Percentiles rank a stretch among this genome's conserved stretches.
phyloP scores from a whole-genome alignment of 1,140 invertebrate species.

The Drosophila quadrilineata region DNA sequence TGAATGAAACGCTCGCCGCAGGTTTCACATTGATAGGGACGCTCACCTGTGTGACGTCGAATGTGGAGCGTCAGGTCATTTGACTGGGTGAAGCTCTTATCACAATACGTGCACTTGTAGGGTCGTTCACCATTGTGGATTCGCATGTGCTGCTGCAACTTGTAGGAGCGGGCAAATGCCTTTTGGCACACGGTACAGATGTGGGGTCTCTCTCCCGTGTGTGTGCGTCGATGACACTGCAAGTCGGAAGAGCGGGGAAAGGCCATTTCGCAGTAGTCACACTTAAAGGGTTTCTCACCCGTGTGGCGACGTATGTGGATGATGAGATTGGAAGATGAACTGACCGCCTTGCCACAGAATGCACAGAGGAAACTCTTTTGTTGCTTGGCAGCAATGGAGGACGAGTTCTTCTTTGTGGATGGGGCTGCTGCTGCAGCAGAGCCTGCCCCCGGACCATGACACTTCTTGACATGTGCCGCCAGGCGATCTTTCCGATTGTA shows the following conservation, averaged over 20 bases:
- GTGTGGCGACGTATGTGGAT: conserved; percentile 85
- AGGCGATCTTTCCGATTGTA: conserved; percentile 82
- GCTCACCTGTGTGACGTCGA: conserved; percentile 83
- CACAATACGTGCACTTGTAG: conserved; percentile 84
- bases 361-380: conserved; percentile 81
- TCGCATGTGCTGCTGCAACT: conserved; percentile 84
- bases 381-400: conserved; percentile 29
- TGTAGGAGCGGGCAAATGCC: conserved; percentile 83
- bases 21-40: conserved; percentile 82
- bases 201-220: conserved; percentile 84
- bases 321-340: conserved; percentile 84
- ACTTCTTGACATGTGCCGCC: conserved; percentile 64
- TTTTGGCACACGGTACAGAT: conserved; percentile 83
- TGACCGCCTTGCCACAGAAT: conserved; percentile 83
- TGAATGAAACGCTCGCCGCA: conserved; percentile 79
- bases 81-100: conserved; percentile 84
- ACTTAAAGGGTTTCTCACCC: conserved; percentile 80
- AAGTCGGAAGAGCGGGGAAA: conserved; percentile 78
- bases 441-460: conserved; percentile 31
- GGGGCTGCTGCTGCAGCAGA: background rate
- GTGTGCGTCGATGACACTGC: conserved; percentile 83
- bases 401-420: background rate
- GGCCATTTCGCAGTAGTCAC: conserved; percentile 73
- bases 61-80: conserved; percentile 84
- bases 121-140: conserved; percentile 84